Evolutionary conservation across 2,113 vertebrate genomes (phyloP), one percentile per base, ranked within the genome.

Genomic region (Heteronetta atricapilla): DNA sequence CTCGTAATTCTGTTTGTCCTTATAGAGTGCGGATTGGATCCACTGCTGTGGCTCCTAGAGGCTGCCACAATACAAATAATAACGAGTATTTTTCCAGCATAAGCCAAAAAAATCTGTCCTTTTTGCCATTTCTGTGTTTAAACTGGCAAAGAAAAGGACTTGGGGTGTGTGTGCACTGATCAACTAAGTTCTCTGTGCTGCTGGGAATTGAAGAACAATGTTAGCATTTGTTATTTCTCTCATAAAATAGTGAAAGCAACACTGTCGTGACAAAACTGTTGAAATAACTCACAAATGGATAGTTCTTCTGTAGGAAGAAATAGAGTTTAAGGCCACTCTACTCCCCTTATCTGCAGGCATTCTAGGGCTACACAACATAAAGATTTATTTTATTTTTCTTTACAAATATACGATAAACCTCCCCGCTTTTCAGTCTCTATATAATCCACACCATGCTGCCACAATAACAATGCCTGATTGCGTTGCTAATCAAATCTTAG

Each of bases 401-500:
- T 29, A 48, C 14, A 70, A 69, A 60, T n/a, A 13, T 0, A 63
- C 75, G 52, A 44, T 63, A 82, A 72, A 42, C 13, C 36, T 42
- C 31, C 5, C 1, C 22, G 2, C 34, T 69, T 74, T 79, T 33
- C 56, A 21, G 16, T 52, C 33, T 82, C 38, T 75, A 8, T 50
- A 36, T 31, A 13, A 62, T 72, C 50, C 72, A 36, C 38, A 33
- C 63, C 46, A 12, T 36, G 53, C 44, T 63, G 60, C 56, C 64
- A 42, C 55, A 29, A 56, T 34, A 69, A 79, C 53, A 23, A 63
- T 3, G 8, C 69, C 75, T 75, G 66, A 87, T 91, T 88, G 76
- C 31, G 16, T 15, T 86, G 86, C 90, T 95, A 80, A 77, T 94
- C 90, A 89, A 68, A 92, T 85, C 81, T 73, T 36, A 90, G 82